Conservation (phyloP, 1,140 invertebrate genomes). For the Laupala kohalensis region DNA sequence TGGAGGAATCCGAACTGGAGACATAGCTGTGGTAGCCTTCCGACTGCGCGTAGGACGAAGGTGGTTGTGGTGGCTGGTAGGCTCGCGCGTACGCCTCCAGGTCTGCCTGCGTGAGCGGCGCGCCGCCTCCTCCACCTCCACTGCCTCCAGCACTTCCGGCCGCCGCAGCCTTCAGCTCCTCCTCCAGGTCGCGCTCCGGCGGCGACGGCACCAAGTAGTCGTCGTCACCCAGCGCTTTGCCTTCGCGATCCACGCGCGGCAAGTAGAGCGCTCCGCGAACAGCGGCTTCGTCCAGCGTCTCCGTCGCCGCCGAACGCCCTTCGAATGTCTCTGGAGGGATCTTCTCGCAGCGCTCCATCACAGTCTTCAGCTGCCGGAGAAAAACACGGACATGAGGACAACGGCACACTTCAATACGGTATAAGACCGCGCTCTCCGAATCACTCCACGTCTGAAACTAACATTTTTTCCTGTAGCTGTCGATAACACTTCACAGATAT, state of each 20-base stretch:
- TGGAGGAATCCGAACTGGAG: constrained; percentile 63
- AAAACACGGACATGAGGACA: no score
- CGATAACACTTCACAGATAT: no score
- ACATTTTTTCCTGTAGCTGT: no score
- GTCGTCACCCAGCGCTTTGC: constrained; percentile 45
- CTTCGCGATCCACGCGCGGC: constrained; percentile 50
- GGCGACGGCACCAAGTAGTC: constrained; percentile 62
- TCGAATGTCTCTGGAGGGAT: constrained; percentile 49
- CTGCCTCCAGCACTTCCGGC: constrained; percentile 26
- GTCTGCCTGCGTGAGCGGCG: constrained; percentile 44
- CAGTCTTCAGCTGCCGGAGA: constrained; percentile 48
- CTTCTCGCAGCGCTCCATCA: constrained; percentile 60
- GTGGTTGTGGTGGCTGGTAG: constrained; percentile 50
- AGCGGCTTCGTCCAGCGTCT: background rate
- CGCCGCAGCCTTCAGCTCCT: constrained; percentile 23
- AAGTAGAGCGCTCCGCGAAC: constrained; percentile 14
- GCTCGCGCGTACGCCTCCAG: constrained; percentile 54
- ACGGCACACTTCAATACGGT: no score
- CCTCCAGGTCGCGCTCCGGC: constrained; percentile 48
- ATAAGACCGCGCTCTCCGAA: no score
- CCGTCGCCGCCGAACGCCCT: constrained; percentile 25
- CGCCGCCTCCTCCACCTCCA: constrained; percentile 14
- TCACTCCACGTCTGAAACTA: no score
- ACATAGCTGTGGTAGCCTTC: constrained; percentile 73
- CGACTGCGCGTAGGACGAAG: constrained; percentile 62